Evolutionary conservation across 2,113 vertebrate species (phyloP).

Genomic region (Neopipo cinnamomea): DNA sequence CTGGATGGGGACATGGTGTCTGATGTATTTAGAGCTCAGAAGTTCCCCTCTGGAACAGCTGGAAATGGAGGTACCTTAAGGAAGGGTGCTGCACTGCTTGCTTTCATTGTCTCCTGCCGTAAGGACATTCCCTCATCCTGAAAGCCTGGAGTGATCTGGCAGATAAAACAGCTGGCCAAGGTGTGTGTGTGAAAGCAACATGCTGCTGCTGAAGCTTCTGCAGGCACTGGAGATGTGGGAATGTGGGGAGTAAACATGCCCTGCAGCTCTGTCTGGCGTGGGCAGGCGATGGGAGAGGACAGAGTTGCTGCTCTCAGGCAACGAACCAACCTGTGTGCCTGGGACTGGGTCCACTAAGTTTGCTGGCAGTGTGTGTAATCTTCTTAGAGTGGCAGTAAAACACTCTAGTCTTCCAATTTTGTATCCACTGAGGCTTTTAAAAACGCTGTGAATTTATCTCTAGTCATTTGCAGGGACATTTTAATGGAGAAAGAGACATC

Average conservation of each 20-base stretch:
- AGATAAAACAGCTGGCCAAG: not conserved
- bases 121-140: not conserved
- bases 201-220: not conserved
- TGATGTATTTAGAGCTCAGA: not conserved
- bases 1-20: not conserved
- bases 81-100: not conserved
- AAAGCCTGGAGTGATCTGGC: not conserved
- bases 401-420: not conserved
- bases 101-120: not conserved
- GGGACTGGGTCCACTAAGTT: not conserved
- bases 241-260: not conserved
- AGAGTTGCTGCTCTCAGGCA: not conserved
- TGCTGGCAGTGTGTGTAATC: not conserved
- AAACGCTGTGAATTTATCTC: conserved; percentile 39
- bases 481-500: conserved; percentile 43
- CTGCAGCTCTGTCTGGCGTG: not conserved
- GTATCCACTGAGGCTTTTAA: not conserved
- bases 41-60: not conserved
- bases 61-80: not conserved
- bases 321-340: not conserved
- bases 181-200: not conserved
- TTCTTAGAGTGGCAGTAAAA: not conserved
- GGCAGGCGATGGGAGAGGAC: not conserved
- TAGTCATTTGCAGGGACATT: conserved; percentile 18
- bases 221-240: not conserved